Evolutionary conservation across 2,113 vertebrate genomes (phyloP).

Genomic region (Larimichthys crocea): DNA sequence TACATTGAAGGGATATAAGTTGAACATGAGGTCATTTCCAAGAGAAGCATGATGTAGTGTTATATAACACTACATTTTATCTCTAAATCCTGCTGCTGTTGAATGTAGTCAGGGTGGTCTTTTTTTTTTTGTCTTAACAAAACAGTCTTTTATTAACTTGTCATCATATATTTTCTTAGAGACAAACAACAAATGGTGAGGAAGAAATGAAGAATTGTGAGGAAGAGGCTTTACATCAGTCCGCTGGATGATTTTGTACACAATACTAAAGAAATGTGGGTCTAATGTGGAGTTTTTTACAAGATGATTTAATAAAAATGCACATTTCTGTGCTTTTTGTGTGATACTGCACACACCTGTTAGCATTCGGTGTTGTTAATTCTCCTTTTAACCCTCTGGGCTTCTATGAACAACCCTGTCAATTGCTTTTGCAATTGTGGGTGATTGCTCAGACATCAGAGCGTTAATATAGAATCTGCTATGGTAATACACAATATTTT

Average conservation of each 20-base stretch:
- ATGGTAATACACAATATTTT: neutral
- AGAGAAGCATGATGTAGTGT: neutral
- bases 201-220: neutral
- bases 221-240: neutral
- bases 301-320: too few relatives aligned
- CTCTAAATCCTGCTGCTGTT: neutral
- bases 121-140: neutral
- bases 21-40: neutral
- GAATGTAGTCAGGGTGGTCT: conserved; percentile 16
- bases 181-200: neutral
- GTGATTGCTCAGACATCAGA: too few relatives aligned
- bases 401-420: too few relatives aligned
- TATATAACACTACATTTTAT: neutral
- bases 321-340: too few relatives aligned
- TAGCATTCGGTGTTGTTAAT: too few relatives aligned
- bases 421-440: too few relatives aligned
- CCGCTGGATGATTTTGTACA: neutral
- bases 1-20: neutral
- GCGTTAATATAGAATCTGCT: too few relatives aligned
- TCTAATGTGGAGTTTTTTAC: too few relatives aligned
- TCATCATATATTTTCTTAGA: neutral
- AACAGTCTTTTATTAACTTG: neutral
- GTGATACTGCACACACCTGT: too few relatives aligned
- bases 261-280: too few relatives aligned
- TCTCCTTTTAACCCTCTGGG: too few relatives aligned